A percentile compares a stretch with the other conserved stretches of the same genome.
These are phyloP conservation scores for Apis florea DNA, from an alignment of 1,140 invertebrate species.

Conservation along the genomic window DNA sequence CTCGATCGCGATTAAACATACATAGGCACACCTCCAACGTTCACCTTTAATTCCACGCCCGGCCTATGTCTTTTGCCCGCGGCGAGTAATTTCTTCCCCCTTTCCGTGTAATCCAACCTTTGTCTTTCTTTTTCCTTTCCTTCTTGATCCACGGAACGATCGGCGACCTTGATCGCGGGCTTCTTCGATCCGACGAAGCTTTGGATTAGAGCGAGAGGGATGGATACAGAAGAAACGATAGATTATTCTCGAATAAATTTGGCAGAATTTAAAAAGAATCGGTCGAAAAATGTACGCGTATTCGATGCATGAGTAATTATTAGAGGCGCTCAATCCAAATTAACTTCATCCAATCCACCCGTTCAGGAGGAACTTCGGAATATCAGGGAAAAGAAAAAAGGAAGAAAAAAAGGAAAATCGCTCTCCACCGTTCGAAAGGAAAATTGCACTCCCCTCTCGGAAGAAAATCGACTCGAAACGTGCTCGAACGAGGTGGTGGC, in stretches of 20 bases:
- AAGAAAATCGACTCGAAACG: constrained; percentile 9
- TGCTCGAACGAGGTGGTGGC: not conserved
- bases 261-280: too few species aligned
- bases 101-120: not conserved
- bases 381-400: not conserved
- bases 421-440: not conserved
- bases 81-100: too few species aligned
- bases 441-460: not conserved
- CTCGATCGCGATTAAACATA: constrained; percentile 78
- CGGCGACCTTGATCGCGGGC: too few species aligned
- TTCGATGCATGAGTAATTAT: too few species aligned
- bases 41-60: constrained; percentile 67
- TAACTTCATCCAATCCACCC: too few species aligned
- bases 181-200: too few species aligned
- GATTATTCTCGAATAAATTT: too few species aligned
- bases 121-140: not conserved
- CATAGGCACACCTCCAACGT: constrained; percentile 73
- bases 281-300: too few species aligned
- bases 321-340: too few species aligned
- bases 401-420: not conserved
- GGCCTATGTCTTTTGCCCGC: constrained; percentile 52
- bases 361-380: not conserved
- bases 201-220: too few species aligned
- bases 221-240: too few species aligned
- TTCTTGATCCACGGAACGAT: not conserved